Base-by-base conservation (phyloP, 2,113 vertebrate species). In the Lontra canadensis region DNA sequence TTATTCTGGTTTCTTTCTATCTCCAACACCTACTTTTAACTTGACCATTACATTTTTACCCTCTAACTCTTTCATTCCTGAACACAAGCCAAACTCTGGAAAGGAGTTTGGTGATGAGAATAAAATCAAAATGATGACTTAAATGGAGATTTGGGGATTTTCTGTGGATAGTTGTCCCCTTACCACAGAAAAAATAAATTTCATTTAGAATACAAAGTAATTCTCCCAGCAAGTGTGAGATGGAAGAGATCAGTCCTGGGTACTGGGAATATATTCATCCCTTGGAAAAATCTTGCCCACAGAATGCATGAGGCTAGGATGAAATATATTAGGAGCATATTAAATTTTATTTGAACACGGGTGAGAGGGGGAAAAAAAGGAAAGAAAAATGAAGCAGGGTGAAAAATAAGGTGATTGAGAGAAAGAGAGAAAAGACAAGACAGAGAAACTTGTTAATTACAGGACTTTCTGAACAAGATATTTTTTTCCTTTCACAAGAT, bases 401-500 rank as follows among this genome's bases (percentile, higher is more conserved):
- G 94, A 74, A 92, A 94, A 96, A 65, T 36, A 61, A 61, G 78
- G 87, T 73, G 74, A 80, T 8, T 52, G 87, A 93, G 86, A 83
- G 95, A 97, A 93, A 95, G 65, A 85, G 49, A 84, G 49, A 52
- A 55, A 44, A 92, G 88, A 47, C 52, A 29, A 85, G 79, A 36
- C n/a, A 20, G 87, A 96, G 92, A 80, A 84, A 98, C 97, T 96
- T 92, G 93, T 79, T 98, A 98, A 98, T 95, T 97, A 95, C 96
- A 98, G 97, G 97, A 98, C 98, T 98, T 98, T 98, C 98, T 96
- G 97, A 98, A 98, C 96, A 95, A 95, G 98, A 96, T 88, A 97
- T 98, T 97, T 97, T 94, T 84, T 98, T 98, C 97, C 98, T 98
- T 98, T 97, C 49, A 98, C 98, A 98, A 98, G 98, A 98, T 98